These are phyloP conservation scores for Iselma pallidipennis DNA, from an alignment of 2,888 invertebrate genomes.

Conservation along the genomic window DNA sequence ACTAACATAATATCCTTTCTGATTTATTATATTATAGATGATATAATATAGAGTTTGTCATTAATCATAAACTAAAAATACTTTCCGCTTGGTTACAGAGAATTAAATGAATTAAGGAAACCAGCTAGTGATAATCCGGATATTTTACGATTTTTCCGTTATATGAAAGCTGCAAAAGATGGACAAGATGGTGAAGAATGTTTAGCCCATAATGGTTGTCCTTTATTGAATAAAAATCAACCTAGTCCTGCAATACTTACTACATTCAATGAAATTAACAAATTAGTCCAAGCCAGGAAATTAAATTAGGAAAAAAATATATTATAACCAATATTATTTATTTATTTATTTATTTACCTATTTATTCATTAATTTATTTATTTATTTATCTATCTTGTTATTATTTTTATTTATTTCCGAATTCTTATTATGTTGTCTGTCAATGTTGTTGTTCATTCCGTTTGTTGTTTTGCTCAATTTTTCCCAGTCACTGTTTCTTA, in stretches of 20 bases:
- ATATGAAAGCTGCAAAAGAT: constrained; percentile 87
- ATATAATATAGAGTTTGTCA: no score
- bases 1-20: no score
- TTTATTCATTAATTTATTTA: constrained; percentile 30
- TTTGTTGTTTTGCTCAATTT: no score
- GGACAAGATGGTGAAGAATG: constrained; percentile 83
- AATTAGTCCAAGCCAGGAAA: constrained; percentile 81
- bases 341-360: constrained; percentile 35
- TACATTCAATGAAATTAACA: constrained; percentile 85
- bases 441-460: no score
- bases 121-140: constrained; percentile 87
- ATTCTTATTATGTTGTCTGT: background rate
- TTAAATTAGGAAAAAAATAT: constrained; percentile 46
- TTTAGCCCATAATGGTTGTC: constrained; percentile 68
- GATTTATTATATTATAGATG: no score
- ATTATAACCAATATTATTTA: constrained; percentile 8
- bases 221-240: constrained; percentile 64
- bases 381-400: constrained; percentile 8
- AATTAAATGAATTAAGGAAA: constrained; percentile 81
- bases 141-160: constrained; percentile 84
- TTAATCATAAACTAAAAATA: background rate
- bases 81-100: constrained; percentile 62
- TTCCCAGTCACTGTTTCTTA: no score
- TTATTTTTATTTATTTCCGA: constrained; percentile 1
- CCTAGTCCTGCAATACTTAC: constrained; percentile 82